Conservation (phyloP, 2,797 vertebrate genomes). For the Eulemur mongoz region DNA sequence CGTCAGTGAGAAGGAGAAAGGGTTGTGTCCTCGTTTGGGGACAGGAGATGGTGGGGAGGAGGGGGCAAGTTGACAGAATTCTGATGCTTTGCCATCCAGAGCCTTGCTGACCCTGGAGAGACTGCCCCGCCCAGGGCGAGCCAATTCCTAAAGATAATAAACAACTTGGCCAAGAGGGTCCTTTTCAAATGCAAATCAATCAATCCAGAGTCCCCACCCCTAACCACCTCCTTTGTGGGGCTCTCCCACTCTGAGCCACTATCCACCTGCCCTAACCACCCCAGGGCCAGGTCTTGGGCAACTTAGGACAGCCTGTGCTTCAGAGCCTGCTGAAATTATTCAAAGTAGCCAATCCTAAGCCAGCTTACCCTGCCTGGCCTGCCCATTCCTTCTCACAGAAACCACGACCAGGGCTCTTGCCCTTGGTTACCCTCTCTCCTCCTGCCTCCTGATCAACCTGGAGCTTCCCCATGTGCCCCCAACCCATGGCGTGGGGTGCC, state of each 20-base stretch:
- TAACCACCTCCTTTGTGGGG: not conserved
- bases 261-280: not conserved
- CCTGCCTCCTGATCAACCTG: no score
- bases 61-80: not conserved
- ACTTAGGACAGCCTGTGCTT: not conserved
- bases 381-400: not conserved
- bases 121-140: not conserved
- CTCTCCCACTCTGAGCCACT: no score
- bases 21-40: not conserved
- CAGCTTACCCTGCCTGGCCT: not conserved
- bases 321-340: not conserved
- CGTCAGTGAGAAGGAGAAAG: not conserved
- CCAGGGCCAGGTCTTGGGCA: no score
- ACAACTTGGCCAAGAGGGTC: not conserved
- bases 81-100: not conserved
- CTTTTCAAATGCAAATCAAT: not conserved
- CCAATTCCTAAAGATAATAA: not conserved
- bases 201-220: not conserved
- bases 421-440: no score
- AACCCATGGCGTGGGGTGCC: not conserved
- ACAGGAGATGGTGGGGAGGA: no score
- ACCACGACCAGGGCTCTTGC: not conserved
- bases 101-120: not conserved
- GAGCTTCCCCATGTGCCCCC: not conserved
- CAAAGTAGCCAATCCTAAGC: not conserved